Evolutionary conservation across 2,113 vertebrate species (phyloP), one percentile per base, ranked within the genome.

Genomic region (Syrmaticus mikado): DNA sequence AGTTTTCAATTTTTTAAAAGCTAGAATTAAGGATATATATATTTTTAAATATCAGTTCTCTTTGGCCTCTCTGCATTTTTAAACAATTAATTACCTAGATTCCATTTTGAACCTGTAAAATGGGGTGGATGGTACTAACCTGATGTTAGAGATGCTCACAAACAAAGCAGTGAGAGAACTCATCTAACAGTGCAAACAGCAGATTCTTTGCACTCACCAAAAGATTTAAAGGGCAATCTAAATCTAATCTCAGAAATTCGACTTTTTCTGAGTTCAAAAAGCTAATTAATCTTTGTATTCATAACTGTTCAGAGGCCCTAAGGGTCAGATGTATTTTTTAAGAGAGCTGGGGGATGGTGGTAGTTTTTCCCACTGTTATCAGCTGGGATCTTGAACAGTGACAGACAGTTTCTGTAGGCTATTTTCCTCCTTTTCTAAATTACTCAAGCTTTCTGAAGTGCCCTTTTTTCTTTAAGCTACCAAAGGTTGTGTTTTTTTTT

Each of bases 261-360:
- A 32, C 9, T 74, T 65, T 22, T 89, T 77, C 12, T 61, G 60
- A 85, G 85, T 76, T 91, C 83, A 91, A 74, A 95, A 94, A 85
- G 50, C 50, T 94, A 95, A 96, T 93, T 91, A 93, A 67, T 94
- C 58, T 91, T 82, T 85, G 60, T 55, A 80, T 85, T 91, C 50
- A 46, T 71, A 90, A 74, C n/a, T 55, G 55, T 30, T 85, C 41
- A 21, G 60, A 71, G 19, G 21, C 24, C 79, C 32, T 55, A 74
- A 9, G 60, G 34, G 50, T 36, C 32, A 1, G 1, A 66, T 32
- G 28, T 34, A 46, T 73, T 92, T 90, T 84, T 84, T 67, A 74
- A 90, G 65, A 10, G 0, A 28, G 52, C 55, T 70, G 13, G 4
- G 17, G 16, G 13, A 48, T 32, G 10, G 62, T 65, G 66, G 45